phyloP scores from a whole-genome alignment of 37 sponge, comb jelly and placozoan genomes.

The Spongilla lacustris region DNA sequence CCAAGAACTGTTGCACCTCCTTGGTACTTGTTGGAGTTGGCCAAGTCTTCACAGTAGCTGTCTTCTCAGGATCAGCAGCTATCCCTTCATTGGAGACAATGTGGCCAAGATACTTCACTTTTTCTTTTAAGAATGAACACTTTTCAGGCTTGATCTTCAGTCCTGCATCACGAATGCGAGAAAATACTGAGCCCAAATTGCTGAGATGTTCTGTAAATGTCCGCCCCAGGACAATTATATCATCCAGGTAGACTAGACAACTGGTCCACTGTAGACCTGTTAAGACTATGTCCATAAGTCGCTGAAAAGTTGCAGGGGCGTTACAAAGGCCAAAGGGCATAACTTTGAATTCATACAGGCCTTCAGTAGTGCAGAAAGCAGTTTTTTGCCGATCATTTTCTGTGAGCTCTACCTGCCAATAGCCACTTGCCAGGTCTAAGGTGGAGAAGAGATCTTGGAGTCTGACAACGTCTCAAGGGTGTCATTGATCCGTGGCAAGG shows the following conservation, averaged over 20 bases:
- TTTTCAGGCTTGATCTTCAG: conserved; percentile 29
- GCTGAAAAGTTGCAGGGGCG: too few relatives aligned
- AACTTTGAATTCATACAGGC: too few relatives aligned
- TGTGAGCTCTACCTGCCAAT: too few relatives aligned
- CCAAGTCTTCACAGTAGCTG: conserved; percentile 19
- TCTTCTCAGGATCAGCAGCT: conserved; percentile 43
- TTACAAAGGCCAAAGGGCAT: too few relatives aligned
- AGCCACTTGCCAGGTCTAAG: too few relatives aligned
- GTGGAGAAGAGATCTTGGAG: too few relatives aligned
- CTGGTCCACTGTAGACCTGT: not conserved
- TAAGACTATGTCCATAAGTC: conserved; percentile 46
- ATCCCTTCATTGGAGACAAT: conserved; percentile 26
- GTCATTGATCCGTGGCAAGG: too few relatives aligned
- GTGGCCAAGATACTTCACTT: conserved; percentile 50
- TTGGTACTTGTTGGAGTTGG: not conserved
- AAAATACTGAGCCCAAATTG: conserved; percentile 12
- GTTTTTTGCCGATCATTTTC: too few relatives aligned
- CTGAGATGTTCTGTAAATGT: not conserved
- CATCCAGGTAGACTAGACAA: conserved; percentile 40
- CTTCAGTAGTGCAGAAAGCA: too few relatives aligned
- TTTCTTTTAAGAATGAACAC: conserved; percentile 7
- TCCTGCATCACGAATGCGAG: not conserved
- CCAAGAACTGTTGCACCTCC: too few relatives aligned
- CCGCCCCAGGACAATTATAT: conserved; percentile 25
- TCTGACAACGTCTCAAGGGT: too few relatives aligned